Evolutionary conservation across 2,888 invertebrate genomes (phyloP), one percentile per base, ranked within the genome.

Genomic region (Anthrax anthrax): DNA sequence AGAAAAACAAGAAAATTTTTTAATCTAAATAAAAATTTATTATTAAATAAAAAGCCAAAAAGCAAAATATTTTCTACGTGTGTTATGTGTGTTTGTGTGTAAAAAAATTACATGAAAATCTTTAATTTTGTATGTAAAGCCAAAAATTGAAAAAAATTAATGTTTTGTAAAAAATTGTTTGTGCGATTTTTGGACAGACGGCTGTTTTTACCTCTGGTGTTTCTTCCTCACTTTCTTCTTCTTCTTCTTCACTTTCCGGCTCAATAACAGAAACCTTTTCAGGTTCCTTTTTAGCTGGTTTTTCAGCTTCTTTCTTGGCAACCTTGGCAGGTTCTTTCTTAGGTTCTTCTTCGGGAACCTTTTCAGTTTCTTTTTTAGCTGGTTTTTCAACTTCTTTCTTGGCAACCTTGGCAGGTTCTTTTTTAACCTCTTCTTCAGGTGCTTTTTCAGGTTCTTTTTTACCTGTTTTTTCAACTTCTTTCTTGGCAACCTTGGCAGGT

Each of bases 131-230:
- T 23, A 8, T 12, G 13, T 4, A 12, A 32, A 32, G 29, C 29
- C 29, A 32, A 32, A 29, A 32, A 12, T 32, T 12, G 13, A 9
- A 32, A 32, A 32, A 32, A 32, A 12, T 32, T 32, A 27, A 27
- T 2, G 2, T n/a, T n/a, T n/a, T n/a, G n/a, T n/a, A n/a, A 27
- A 27, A 27, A 27, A 27, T 8, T 8, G 9, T 2, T 8, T 27
- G 23, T 27, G 23, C 9, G 23, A 12, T 29, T 10, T 32, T 12
- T 3, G 23, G 23, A 23, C 4, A 6, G 23, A 23, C 8, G 23
- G 23, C 23, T 40, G 27, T 44, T 19, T 19, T 18, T 42, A 43
- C 43, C 43, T 47, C 18, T 36, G 40, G 29, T 38, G 17, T 18
- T 14, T 38, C 38, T 18, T 12, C 29, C 12, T 32, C 12, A 32